Percentiles rank a stretch among this genome's conserved stretches.
These are phyloP conservation scores for Drosophila albomicans DNA, from an alignment of 1,140 invertebrate genomes.

Conservation along the genomic window DNA sequence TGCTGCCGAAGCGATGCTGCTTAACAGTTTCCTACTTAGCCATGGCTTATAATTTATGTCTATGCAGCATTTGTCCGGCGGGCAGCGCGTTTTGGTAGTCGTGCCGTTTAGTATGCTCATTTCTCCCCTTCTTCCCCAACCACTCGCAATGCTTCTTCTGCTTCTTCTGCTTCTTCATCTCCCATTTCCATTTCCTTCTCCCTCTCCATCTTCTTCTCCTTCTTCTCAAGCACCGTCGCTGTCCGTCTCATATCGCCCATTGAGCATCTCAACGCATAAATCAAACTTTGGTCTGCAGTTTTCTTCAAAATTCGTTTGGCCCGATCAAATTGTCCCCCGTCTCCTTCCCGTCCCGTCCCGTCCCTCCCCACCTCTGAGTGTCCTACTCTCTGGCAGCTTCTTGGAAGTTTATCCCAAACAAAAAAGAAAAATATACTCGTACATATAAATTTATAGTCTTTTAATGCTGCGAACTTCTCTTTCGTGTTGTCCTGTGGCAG, in stretches of 20 bases:
- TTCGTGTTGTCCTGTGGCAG: constrained; percentile 31
- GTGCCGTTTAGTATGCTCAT: constrained; percentile 56
- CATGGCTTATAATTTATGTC: constrained; percentile 79
- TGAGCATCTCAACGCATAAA: constrained; percentile 79
- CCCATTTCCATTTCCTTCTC: neutral
- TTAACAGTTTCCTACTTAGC: constrained; percentile 59
- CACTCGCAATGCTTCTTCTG: constrained; percentile 36
- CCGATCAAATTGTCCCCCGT: constrained; percentile 64
- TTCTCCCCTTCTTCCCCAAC: neutral
- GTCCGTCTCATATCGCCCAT: constrained; percentile 63
- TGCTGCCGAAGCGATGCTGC: constrained; percentile 16
- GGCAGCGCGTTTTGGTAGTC: constrained; percentile 70
- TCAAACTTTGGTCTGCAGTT: constrained; percentile 72
- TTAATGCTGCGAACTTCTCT: constrained; percentile 63
- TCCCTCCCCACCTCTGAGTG: constrained; percentile 14
- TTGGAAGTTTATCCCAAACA: constrained; percentile 54
- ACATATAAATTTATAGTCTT: constrained; percentile 71
- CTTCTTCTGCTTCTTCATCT: constrained; percentile 28
- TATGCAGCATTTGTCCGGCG: constrained; percentile 69
- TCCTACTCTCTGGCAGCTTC: constrained; percentile 49
- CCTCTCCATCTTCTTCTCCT: constrained; percentile 7
- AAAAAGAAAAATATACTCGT: constrained; percentile 3
- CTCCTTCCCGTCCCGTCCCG: neutral
- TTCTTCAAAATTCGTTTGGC: constrained; percentile 50
- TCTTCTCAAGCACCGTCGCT: constrained; percentile 20